Evolutionary conservation across 2,797 vertebrate genomes (phyloP).

Genomic region (Phalanger gymnotis): DNA sequence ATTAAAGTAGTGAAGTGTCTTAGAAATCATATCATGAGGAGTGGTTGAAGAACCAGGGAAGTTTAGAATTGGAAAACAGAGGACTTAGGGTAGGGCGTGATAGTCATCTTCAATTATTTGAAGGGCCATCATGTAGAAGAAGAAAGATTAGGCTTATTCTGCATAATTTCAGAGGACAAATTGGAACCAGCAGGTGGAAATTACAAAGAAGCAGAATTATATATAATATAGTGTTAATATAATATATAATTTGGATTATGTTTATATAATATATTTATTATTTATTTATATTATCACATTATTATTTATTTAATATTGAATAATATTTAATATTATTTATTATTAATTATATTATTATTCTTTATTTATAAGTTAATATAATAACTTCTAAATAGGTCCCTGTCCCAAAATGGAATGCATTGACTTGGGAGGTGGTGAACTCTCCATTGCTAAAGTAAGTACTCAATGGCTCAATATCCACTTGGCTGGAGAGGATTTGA

Average conservation of each 20-base stretch:
- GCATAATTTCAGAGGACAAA: background rate
- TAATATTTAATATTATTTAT: too few species aligned
- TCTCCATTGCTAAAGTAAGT: background rate
- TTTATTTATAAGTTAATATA: background rate
- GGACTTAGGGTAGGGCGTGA: background rate
- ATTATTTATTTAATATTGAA: too few species aligned
- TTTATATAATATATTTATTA: too few species aligned
- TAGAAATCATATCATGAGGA: background rate
- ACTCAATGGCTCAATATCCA: background rate
- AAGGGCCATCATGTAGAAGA: background rate
- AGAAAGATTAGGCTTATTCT: background rate
- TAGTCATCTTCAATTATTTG: background rate
- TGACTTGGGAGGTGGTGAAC: background rate
- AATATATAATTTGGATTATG: too few species aligned
- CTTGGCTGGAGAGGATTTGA: background rate
- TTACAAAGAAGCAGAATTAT: background rate
- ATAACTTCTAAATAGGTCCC: background rate
- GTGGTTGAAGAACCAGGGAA: background rate
- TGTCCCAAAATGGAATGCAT: background rate
- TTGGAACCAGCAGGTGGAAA: background rate
- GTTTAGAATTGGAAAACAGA: background rate
- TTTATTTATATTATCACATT: too few species aligned
- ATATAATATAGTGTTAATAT: too few species aligned
- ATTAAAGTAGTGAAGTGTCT: background rate
- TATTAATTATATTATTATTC: too few species aligned